Evolutionary conservation across 2,888 invertebrate genomes (phyloP), one percentile per base, ranked within the genome.

Genomic region (Eustalomyia histrio): DNA sequence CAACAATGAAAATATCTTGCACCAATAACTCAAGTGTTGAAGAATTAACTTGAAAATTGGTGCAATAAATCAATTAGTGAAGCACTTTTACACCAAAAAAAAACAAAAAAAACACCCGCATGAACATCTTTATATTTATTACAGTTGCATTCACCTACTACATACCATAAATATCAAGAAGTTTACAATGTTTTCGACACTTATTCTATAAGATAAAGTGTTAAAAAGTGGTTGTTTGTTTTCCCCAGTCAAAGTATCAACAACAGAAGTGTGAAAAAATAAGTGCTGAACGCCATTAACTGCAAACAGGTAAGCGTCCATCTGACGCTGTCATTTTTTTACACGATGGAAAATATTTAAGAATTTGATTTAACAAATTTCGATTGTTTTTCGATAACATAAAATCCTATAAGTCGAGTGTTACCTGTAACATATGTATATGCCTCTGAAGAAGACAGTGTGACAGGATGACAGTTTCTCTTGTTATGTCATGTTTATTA

Each of bases 101-200:
- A n/a, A n/a, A n/a, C n/a, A n/a, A n/a, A n/a, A n/a, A n/a, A n/a
- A 10, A 12, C 39, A 39, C 1, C 39, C 39, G 12, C n/a, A 10
- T 12, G 14, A 14, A 29, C 29, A 7, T 29, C 29, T 29, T 12
- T 39, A 12, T 39, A 12, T 39, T 14, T 39, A 10, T 39, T 39
- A 1, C 12, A 29, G 3, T 29, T 29, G 29, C 29, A 29, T 29
- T 29, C 7, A 29, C 6, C 29, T 21, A 4, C 29, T 1, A 24
- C 2, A 2, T 24, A 6, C 5, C 29, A 39, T 14, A 12, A 12
- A 39, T 12, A 12, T 58, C 33, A 47, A 24, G 63, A 24, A 47
- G 47, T 47, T 3, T 24, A 10, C 16, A 47, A 63, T 63, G 47
- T 24, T 63, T 47, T 63, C 16, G 63, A 47, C 63, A 61, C 24